Percentiles rank a stretch among this genome's conserved stretches.
Evolutionary conservation across 2,797 vertebrate genomes (phyloP).

Genomic region (Enteromius unitaeniatus): DNA sequence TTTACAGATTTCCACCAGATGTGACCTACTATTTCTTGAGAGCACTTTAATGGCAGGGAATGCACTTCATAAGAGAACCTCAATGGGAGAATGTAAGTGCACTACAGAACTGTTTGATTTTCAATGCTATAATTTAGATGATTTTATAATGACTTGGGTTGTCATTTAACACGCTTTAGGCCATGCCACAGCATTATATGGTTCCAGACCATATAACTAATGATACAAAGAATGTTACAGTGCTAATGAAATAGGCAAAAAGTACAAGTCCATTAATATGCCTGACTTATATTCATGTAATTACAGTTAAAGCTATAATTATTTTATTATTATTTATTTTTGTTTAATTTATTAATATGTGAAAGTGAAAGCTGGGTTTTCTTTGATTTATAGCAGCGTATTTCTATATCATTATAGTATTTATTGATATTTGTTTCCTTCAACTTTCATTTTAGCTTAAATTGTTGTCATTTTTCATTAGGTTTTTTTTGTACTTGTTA

Average conservation of each 20-base stretch:
- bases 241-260: constrained; percentile 10
- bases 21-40: constrained; percentile 42
- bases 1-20: constrained; percentile 26
- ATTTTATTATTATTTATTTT: background rate
- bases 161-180: constrained; percentile 22
- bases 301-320: background rate
- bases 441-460: background rate
- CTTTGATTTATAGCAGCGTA: no score
- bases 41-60: constrained; percentile 46
- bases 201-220: constrained; percentile 17
- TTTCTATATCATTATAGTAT: background rate
- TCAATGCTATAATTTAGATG: constrained; percentile 37
- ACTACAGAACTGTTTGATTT: constrained; percentile 32
- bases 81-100: constrained; percentile 32
- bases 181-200: constrained; percentile 7
- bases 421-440: background rate
- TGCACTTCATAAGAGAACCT: constrained; percentile 31
- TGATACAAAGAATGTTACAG: constrained; percentile 11
- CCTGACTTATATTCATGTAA: background rate
- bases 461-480: background rate
- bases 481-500: background rate
- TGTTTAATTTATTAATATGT: background rate
- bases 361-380: background rate
- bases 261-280: background rate
- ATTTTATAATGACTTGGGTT: constrained; percentile 29